These are phyloP conservation scores for Baronia brevicornis DNA, from an alignment of 2,888 invertebrate genomes.

Conservation along the genomic window DNA sequence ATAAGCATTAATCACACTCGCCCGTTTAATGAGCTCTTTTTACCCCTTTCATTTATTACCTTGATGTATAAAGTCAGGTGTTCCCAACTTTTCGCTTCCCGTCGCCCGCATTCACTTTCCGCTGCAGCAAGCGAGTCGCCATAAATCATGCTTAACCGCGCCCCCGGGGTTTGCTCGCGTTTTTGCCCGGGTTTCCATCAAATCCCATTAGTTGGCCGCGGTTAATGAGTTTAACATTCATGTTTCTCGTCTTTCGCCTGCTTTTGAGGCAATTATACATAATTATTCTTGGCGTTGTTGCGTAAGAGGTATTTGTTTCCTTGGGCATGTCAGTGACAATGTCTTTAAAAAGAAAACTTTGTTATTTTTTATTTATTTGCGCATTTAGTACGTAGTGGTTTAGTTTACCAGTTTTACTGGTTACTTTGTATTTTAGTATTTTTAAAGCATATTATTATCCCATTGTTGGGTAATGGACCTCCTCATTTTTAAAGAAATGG, in stretches of 20 bases:
- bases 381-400: no score
- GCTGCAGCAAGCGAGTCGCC: constrained; percentile 23
- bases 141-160: constrained; percentile 40
- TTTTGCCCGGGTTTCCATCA: constrained; percentile 39
- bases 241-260: constrained; percentile 24
- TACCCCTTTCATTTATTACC: not conserved
- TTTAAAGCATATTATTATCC: no score
- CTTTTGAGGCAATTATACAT: constrained; percentile 25
- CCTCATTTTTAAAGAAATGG: no score
- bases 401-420: no score
- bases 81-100: constrained; percentile 5
- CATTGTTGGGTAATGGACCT: no score
- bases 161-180: constrained; percentile 33
- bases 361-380: constrained; percentile 17
- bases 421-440: no score
- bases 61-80: constrained; percentile 5
- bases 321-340: constrained; percentile 6
- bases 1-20: no score
- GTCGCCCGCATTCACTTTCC: constrained; percentile 22
- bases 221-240: constrained; percentile 36
- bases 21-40: no score
- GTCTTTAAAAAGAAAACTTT: no score
- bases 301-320: constrained; percentile 9
- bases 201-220: constrained; percentile 35
- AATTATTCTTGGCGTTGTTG: constrained; percentile 11